Evolutionary conservation across 2,888 invertebrate species (phyloP).

Genomic region (Automeris io): DNA sequence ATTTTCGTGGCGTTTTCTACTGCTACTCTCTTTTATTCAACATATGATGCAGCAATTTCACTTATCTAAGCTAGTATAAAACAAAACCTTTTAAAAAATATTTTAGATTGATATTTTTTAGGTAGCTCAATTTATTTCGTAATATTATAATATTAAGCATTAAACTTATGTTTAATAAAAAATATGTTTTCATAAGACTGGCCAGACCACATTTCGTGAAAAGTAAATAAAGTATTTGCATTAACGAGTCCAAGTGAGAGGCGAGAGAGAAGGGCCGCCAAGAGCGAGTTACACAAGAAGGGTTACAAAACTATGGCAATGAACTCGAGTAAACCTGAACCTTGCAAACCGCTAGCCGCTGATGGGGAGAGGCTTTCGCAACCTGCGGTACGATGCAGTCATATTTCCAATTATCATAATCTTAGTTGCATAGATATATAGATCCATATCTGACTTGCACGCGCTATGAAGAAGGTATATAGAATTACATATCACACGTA

Average conservation of each 20-base stretch:
- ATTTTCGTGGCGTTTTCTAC: too few species aligned
- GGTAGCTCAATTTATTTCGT: too few species aligned
- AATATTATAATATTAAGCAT: too few species aligned
- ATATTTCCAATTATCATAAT: background rate
- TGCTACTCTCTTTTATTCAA: too few species aligned
- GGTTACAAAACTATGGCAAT: constrained; percentile 78
- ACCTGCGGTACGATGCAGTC: constrained; percentile 32
- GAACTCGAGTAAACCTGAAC: constrained; percentile 74
- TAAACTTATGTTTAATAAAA: too few species aligned
- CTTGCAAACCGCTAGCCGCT: constrained; percentile 73
- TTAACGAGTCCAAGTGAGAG: constrained; percentile 68
- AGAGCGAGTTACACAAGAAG: constrained; percentile 75
- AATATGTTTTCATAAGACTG: background rate
- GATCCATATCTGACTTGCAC: too few species aligned
- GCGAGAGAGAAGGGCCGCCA: constrained; percentile 56
- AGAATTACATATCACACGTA: too few species aligned
- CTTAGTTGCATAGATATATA: constrained; percentile 4
- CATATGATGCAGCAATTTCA: too few species aligned
- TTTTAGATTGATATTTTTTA: too few species aligned
- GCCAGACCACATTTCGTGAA: constrained; percentile 3
- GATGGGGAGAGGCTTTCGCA: constrained; percentile 47
- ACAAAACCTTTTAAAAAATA: too few species aligned
- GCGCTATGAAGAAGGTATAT: too few species aligned
- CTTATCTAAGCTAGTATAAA: too few species aligned
- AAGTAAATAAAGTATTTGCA: constrained; percentile 38